Percentiles rank a stretch among this genome's conserved stretches.
These are phyloP conservation scores for Phrynosoma platyrhinos DNA, from an alignment of 2,113 vertebrate species.

Conservation along the genomic window DNA sequence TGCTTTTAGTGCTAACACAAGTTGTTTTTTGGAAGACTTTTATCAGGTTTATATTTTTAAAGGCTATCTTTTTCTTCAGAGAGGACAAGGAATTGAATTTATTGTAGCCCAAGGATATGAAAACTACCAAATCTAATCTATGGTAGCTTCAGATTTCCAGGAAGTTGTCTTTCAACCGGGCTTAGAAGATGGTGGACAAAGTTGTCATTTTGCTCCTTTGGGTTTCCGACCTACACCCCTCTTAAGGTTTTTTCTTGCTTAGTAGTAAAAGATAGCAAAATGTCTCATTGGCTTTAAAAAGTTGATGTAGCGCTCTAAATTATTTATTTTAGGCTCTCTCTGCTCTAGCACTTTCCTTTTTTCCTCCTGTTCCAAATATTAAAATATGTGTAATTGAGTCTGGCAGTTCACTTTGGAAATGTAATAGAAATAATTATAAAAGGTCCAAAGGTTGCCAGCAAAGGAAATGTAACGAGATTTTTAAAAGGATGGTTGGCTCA, in stretches of 20 bases:
- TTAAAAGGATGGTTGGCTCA: background rate
- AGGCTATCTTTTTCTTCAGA: background rate
- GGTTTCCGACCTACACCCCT: background rate
- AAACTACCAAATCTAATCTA: slow-evolving; percentile 11
- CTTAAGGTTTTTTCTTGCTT: background rate
- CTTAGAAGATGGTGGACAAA: background rate
- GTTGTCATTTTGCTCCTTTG: slow-evolving; percentile 9
- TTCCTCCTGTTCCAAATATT: slow-evolving; percentile 19
- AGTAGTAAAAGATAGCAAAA: slow-evolving; percentile 12
- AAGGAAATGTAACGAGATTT: slow-evolving; percentile 18
- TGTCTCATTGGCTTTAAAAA: slow-evolving; percentile 15
- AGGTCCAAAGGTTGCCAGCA: slow-evolving; percentile 18
- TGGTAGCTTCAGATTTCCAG: background rate
- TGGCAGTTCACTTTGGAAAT: slow-evolving; percentile 35
- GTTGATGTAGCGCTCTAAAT: slow-evolving; percentile 10
- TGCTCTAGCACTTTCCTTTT: background rate
- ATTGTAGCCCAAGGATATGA: background rate
- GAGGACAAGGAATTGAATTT: background rate
- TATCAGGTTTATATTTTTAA: background rate
- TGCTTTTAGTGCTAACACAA: slow-evolving; percentile 33
- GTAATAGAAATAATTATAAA: slow-evolving; percentile 38
- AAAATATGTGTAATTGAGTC: slow-evolving; percentile 20
- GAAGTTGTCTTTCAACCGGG: background rate
- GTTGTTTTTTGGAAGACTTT: slow-evolving; percentile 36
- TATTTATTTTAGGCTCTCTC: slow-evolving; percentile 18